These are phyloP conservation scores for Tetramorium parvispinum DNA, from an alignment of 1,140 invertebrate species.

Conservation along the genomic window DNA sequence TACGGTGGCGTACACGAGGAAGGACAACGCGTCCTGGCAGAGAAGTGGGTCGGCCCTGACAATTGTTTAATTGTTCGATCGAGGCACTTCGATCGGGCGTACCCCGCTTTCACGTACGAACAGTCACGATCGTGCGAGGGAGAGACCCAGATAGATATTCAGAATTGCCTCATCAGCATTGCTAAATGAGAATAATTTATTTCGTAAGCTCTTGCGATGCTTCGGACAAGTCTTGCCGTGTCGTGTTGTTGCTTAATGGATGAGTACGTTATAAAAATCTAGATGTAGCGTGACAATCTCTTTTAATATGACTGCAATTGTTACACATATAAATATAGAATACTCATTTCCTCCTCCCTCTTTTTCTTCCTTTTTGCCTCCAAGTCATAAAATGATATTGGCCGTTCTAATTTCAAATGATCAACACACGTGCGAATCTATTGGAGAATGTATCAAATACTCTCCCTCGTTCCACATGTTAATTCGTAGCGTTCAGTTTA, in stretches of 20 bases:
- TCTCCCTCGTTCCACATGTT: conserved; percentile 1
- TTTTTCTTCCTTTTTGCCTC: neutral
- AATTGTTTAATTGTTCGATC: conserved; percentile 80
- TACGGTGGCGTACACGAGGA: conserved; percentile 60
- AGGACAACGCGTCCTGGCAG: conserved; percentile 54
- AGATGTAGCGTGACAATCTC: neutral
- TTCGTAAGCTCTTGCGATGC: conserved; percentile 12
- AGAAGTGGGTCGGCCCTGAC: conserved; percentile 76
- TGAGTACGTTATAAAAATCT: neutral
- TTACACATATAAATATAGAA: neutral
- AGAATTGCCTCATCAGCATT: conserved; percentile 56
- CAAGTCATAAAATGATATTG: neutral
- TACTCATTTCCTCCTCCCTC: neutral
- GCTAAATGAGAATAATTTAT: conserved; percentile 49
- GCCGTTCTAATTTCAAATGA: conserved; percentile 44
- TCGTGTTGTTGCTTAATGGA: neutral
- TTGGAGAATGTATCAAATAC: neutral
- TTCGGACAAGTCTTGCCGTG: neutral
- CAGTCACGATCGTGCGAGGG: conserved; percentile 13
- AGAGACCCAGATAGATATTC: conserved; percentile 43
- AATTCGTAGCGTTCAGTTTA: conserved; percentile 15
- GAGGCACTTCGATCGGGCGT: conserved; percentile 11
- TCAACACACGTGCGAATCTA: conserved; percentile 16
- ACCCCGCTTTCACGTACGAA: conserved; percentile 61
- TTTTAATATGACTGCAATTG: conserved; percentile 6